Base-by-base conservation (phyloP, 2,113 vertebrate genomes). In the Cebus imitator region DNA sequence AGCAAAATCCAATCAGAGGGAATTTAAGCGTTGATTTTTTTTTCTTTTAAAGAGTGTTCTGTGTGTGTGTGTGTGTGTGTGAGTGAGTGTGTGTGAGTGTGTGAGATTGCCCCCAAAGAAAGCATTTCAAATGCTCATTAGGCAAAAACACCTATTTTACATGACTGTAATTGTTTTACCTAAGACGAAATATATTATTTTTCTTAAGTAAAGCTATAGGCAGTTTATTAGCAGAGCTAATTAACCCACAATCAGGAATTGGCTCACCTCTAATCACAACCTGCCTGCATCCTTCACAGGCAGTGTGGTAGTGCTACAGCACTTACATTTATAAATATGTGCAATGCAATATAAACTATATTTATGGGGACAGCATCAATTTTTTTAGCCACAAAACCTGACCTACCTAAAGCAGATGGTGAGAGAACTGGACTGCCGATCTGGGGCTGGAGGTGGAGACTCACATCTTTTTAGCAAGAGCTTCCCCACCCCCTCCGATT, bases 181-280 rank as follows among this genome's bases (percentile, higher is more conserved):
- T 90, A 48, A 13, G 68, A 97, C 93, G 96, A 98, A 98, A 98
- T 97, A 96, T 55, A 96, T 90, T 97, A 98, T 97, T 96, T 98
- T 96, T 98, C 96, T 97, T 97, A 97, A 98, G 97, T 0, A 14
- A 97, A 97, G 95, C 97, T 96, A 92, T 96, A 98, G 95, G 96
- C 98, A 98, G 98, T 98, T 98, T 98, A 98, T 99, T 98, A 98
- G 98, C 97, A 96, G 96, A 96, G 95, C 98, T 98, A 98, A 99
- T 99, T 99, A 98, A 99, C 97, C 97, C 95, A 97, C 98, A 98
- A 98, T 98, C 98, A 98, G 97, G 20, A 0, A 91, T 97, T 85
- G 75, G 32, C 95, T 98, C 98, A 98, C 96, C 95, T 98, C 97
- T 98, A 97, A 98, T 98, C 98, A 97, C 98, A 98, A 97, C 96